Base-by-base conservation (phyloP, 2,888 invertebrate genomes). In the Cerastis leucographa region DNA sequence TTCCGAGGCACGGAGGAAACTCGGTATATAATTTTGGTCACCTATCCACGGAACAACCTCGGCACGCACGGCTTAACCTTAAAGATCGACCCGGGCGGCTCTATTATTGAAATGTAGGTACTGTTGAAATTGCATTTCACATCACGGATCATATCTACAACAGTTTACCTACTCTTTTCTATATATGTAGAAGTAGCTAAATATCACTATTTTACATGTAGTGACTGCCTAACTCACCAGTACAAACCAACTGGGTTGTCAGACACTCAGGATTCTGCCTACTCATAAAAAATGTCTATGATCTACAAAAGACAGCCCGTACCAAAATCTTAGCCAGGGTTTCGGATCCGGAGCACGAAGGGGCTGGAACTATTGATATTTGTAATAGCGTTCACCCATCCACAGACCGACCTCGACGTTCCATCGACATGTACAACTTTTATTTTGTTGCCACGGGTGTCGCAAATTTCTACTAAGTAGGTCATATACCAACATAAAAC, bases 401-500 rank as follows among this genome's bases (percentile, higher is more conserved):
- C 12, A 12, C 12, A 2, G 22, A 22, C 12, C 0, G 1, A 14
- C n/a, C 17, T 64, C 42, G 35, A 64, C 14, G 42, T n/a, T 64
- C 1, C 3, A 40, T 40, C 2, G 25, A 29, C 8, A 29, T 19
- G 29, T 35, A 0, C 4, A n/a, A 8, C 11, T 22, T 17, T 40
- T 62, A 22, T 40, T 40, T 64, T 8, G 64, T 64, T n/a, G 4
- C 42, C n/a, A 64, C 7, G 40, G 4, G 22, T 19, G 22, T 40
- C 9, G 0, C 22, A 35, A n/a, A 1, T 54, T 29, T 49, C 4
- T 11, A 11, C 7, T 14, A 71, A 79, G 14, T 59, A 11, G 49
- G 42, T 51, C 42, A 25, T 51, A 44, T 40, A n/a, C 11, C 17
- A 66, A 61, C 35, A 56, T 82, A n/a, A 75, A 61, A 40, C 44